Evolutionary conservation across 1,140 invertebrate species (phyloP), one percentile per base, ranked within the genome.

Genomic region (Pachypeltis micranthus): DNA sequence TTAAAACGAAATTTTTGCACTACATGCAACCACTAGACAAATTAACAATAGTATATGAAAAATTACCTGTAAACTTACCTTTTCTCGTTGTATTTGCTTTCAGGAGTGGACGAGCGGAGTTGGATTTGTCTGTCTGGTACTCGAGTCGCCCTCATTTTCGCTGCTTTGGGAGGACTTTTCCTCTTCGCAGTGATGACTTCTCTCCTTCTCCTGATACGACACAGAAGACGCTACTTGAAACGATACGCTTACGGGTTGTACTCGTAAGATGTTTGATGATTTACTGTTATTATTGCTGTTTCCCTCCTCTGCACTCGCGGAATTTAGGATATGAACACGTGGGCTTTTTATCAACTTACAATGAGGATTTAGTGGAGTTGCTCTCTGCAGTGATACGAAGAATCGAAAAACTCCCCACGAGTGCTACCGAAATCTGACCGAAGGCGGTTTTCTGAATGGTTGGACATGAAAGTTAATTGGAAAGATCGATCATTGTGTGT

Each of bases 91-190:
- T 54, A 7, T 21, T 54, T 54, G 14, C 21, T 62, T 54, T 4
- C 47, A 62, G 60, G 21, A 29, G 24, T 47, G 3, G 44, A 27
- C 23, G 54, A 31, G 2, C 23, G 26, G 2, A 54, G 55, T 3
- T 63, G 51, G 62, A 34, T 63, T 16, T 63, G 62, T 29, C 24
- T 56, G 1, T 57, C 55, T 14, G 62, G 62, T 12, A 29, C 62
- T 14, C n/a, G 54, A 27, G 51, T 63, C 24, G 62, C 62, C 1
- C 19, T 63, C 44, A 34, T 63, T 2, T 58, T 63, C 25, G 62
- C 62, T 4, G 21, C 44, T 1, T 34, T 63, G 1, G 62, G 62
- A n/a, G 51, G n/a, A 2, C 51, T 63, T 1, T 63, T 63, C 62
- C 54, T 63, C 34, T 24, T 25, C 1, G 51, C 51, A 1, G 62